Evolutionary conservation across 2,888 invertebrate genomes (phyloP).

Genomic region (Liposcelis brunnea): DNA sequence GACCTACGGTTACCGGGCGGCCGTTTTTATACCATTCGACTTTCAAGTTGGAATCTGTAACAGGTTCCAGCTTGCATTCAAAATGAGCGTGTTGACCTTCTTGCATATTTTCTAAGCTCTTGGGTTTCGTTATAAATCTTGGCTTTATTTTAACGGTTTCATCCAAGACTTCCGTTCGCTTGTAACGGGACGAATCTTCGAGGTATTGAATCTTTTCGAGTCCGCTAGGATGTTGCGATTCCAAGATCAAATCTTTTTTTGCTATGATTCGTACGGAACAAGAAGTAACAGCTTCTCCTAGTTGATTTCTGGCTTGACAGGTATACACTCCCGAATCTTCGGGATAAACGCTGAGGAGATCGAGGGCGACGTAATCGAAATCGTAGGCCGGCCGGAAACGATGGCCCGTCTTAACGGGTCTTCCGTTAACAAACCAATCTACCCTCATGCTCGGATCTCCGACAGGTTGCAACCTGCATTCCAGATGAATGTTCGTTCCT

Average conservation of each 20-base stretch:
- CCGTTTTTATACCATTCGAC: conserved; percentile 97
- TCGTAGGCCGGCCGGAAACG: conserved; percentile 92
- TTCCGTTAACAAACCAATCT: conserved; percentile 93
- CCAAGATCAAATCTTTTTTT: conserved; percentile 71
- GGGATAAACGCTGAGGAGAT: conserved; percentile 91
- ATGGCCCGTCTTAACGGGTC: conserved; percentile 79
- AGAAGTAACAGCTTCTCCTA: conserved; percentile 87
- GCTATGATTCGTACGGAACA: conserved; percentile 75
- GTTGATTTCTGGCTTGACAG: conserved; percentile 82
- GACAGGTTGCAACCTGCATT: conserved; percentile 78
- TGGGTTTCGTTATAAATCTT: conserved; percentile 70
- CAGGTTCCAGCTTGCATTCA: conserved; percentile 92
- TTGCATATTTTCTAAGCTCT: conserved; percentile 64
- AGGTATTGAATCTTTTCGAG: conserved; percentile 82
- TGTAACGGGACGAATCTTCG: conserved; percentile 73
- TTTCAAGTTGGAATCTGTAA: conserved; percentile 88
- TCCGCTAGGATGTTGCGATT: conserved; percentile 80
- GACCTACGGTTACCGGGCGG: conserved; percentile 80
- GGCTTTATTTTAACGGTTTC: conserved; percentile 71
- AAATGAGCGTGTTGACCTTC: conserved; percentile 93
- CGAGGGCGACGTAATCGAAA: conserved; percentile 93
- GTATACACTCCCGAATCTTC: conserved; percentile 93
- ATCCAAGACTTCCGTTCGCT: conserved; percentile 62
- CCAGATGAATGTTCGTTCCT: conserved; percentile 80
- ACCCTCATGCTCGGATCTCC: conserved; percentile 84